Percentiles rank a stretch among this genome's conserved stretches.
These are phyloP conservation scores for Acholoe squamosa DNA, from an alignment of 2,888 invertebrate species.

Conservation along the genomic window DNA sequence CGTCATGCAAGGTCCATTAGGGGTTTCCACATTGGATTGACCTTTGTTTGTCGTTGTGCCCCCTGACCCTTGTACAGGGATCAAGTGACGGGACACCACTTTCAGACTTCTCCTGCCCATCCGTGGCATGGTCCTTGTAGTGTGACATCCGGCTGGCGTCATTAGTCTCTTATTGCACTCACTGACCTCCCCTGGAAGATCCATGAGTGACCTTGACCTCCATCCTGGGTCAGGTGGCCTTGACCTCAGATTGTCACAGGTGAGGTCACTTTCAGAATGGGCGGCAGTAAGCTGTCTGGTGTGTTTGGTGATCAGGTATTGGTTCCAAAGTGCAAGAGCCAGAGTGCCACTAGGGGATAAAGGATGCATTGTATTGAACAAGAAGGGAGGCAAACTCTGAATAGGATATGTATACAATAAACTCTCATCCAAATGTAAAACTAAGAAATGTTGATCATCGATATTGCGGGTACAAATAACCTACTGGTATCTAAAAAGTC, in stretches of 20 bases:
- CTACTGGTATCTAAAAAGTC: background rate
- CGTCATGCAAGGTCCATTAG: background rate
- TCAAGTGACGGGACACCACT: background rate
- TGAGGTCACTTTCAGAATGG: constrained; percentile 1
- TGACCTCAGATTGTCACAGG: background rate
- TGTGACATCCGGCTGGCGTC: background rate
- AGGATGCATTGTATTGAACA: background rate
- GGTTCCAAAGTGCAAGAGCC: constrained; percentile 28
- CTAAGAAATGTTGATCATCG: too few species aligned
- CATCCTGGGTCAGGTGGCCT: background rate
- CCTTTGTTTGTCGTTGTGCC: background rate
- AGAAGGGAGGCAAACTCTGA: background rate
- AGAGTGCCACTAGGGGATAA: background rate
- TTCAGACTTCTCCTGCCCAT: constrained; percentile 32
- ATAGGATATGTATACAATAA: too few species aligned
- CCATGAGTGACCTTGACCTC: constrained; percentile 36
- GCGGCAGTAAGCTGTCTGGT: background rate
- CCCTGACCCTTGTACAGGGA: background rate
- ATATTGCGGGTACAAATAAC: too few species aligned
- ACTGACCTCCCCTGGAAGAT: constrained; percentile 8
- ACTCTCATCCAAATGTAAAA: too few species aligned
- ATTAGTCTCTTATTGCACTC: background rate
- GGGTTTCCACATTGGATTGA: background rate
- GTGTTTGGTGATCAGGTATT: background rate
- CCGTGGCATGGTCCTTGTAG: background rate